Percentiles rank a stretch among this genome's conserved stretches.
phyloP scores from a whole-genome alignment of 2,888 invertebrate species.

The Sisyra terminalis region DNA sequence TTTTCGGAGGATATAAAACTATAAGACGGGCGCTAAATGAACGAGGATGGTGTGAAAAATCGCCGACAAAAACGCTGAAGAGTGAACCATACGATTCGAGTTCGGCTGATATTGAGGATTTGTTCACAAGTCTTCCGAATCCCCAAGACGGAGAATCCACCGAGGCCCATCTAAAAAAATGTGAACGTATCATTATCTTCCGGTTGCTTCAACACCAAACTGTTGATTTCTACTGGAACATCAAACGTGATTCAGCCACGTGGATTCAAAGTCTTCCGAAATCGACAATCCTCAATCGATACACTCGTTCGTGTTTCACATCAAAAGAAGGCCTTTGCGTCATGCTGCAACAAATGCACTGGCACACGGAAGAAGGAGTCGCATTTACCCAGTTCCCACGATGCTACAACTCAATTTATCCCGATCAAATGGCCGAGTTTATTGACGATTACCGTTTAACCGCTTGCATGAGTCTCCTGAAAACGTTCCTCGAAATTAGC shows the following conservation, averaged over 20 bases:
- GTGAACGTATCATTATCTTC: conserved; percentile 53
- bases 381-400: conserved; percentile 71
- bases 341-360: conserved; percentile 65
- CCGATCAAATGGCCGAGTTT: conserved; percentile 68
- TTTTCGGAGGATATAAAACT: conserved; percentile 49
- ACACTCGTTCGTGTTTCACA: conserved; percentile 74
- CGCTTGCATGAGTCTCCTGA: conserved; percentile 69
- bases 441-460: conserved; percentile 81
- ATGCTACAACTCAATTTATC: conserved; percentile 51
- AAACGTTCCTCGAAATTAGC: conserved; percentile 50
- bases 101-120: conserved; percentile 17
- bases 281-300: conserved; percentile 61
- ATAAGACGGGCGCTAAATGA: conserved; percentile 49
- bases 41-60: conserved; percentile 58
- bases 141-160: conserved; percentile 25
- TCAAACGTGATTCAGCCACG: conserved; percentile 66
- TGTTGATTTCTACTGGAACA: conserved; percentile 82
- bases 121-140: conserved; percentile 23
- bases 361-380: conserved; percentile 69
- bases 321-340: conserved; percentile 80
- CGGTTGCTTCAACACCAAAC: conserved; percentile 63
- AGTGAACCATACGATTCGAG: not conserved
- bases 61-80: not conserved
- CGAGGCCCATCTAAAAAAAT: conserved; percentile 36
- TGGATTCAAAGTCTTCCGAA: conserved; percentile 43